A percentile compares a stretch with the other conserved stretches of the same genome.
phyloP scores from a whole-genome alignment of 2,888 invertebrate species.

The Tineola bisselliella region DNA sequence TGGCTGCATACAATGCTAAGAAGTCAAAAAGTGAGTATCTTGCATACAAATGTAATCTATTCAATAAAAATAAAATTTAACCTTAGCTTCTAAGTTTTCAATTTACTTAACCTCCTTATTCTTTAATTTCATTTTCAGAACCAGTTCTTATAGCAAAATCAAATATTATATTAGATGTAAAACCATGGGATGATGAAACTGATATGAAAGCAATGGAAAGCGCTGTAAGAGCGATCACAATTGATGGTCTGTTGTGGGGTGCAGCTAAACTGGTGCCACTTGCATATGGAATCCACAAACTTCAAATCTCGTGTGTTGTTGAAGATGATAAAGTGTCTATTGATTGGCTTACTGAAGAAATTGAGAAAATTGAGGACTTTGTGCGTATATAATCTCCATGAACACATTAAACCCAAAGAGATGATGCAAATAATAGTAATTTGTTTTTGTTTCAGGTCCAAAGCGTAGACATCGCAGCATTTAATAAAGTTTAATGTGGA shows the following conservation, averaged over 20 bases:
- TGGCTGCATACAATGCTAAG: constrained; percentile 90
- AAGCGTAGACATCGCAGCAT: constrained; percentile 94
- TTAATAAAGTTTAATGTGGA: constrained; percentile 83
- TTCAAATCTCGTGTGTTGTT: constrained; percentile 91
- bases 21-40: constrained; percentile 81
- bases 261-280: constrained; percentile 90
- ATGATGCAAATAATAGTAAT: neutral
- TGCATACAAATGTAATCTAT: constrained; percentile 5
- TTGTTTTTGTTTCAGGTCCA: constrained; percentile 68
- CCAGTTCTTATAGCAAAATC: constrained; percentile 93
- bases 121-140: constrained; percentile 58
- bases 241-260: constrained; percentile 95
- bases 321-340: constrained; percentile 96
- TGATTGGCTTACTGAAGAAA: constrained; percentile 87
- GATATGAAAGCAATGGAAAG: constrained; percentile 88
- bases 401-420: neutral
- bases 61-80: too few species aligned
- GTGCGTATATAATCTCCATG: constrained; percentile 53
- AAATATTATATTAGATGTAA: constrained; percentile 92
- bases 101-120: neutral
- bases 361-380: constrained; percentile 84
- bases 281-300: constrained; percentile 91
- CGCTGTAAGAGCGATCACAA: constrained; percentile 77
- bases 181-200: constrained; percentile 94
- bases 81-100: too few species aligned